These are phyloP conservation scores for Crypturellus undulatus DNA, from an alignment of 2,113 vertebrate species.

Conservation along the genomic window DNA sequence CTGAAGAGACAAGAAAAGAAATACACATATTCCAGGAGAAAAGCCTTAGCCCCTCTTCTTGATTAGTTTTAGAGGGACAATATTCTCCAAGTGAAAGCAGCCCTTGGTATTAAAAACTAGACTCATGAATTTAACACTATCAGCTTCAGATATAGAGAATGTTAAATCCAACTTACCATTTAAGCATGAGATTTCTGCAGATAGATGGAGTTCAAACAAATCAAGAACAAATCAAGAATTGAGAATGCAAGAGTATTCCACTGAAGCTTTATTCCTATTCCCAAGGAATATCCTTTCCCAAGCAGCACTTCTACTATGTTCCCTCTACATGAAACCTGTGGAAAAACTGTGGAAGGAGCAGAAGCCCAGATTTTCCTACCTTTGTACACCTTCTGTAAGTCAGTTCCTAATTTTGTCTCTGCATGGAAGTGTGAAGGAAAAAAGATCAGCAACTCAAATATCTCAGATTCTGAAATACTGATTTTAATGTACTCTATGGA, in stretches of 20 bases:
- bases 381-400: rapidly evolving
- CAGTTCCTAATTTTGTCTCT: background rate
- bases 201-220: background rate
- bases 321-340: background rate
- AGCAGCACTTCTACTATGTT: background rate
- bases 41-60: background rate
- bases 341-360: background rate
- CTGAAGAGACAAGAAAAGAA: background rate
- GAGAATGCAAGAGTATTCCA: background rate
- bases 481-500: background rate
- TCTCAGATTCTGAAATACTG: background rate
- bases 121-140: background rate
- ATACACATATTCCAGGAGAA: background rate
- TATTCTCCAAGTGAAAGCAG: background rate
- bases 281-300: background rate
- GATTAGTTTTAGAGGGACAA: background rate
- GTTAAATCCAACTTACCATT: background rate
- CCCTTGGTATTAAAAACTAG: background rate
- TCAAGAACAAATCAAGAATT: background rate
- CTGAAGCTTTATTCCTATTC: background rate
- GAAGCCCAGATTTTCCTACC: background rate
- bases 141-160: background rate
- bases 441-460: background rate
- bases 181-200: background rate
- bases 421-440: background rate